These are phyloP conservation scores for Pogonocherus hispidulus DNA, from an alignment of 2,888 invertebrate genomes.

Conservation along the genomic window DNA sequence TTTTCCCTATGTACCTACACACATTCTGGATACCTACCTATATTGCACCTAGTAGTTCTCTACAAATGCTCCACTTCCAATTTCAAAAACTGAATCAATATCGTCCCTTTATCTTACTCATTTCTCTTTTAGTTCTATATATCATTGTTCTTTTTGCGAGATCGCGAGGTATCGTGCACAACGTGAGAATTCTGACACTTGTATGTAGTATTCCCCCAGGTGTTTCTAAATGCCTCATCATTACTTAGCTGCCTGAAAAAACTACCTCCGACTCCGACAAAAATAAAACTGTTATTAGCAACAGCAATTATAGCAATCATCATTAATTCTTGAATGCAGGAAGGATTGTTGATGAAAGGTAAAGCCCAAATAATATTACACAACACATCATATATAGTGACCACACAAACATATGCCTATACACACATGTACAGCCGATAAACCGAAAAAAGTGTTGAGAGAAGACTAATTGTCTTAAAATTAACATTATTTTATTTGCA, in stretches of 20 bases:
- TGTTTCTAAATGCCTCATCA: slow-evolving; percentile 45
- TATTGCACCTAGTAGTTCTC: too few species aligned
- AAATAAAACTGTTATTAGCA: slow-evolving; percentile 10
- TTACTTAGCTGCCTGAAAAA: slow-evolving; percentile 40
- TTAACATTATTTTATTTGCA: too few species aligned
- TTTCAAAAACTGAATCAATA: not conserved
- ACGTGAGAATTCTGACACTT: slow-evolving; percentile 46
- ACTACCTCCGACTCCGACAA: slow-evolving; percentile 21
- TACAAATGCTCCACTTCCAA: too few species aligned
- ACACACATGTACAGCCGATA: too few species aligned
- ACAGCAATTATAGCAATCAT: slow-evolving; percentile 10
- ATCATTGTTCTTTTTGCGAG: slow-evolving; percentile 13
- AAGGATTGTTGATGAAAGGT: not conserved
- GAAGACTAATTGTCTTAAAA: too few species aligned
- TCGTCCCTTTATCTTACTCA: slow-evolving; percentile 8
- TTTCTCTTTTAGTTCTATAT: slow-evolving; percentile 10
- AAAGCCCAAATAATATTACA: too few species aligned
- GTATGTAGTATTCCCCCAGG: slow-evolving; percentile 42
- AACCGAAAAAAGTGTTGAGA: too few species aligned
- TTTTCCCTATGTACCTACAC: too few species aligned
- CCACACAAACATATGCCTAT: too few species aligned
- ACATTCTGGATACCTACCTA: too few species aligned
- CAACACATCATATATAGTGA: too few species aligned
- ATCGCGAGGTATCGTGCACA: slow-evolving; percentile 20
- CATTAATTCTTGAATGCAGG: slow-evolving; percentile 6